Percentiles rank a stretch among this genome's conserved stretches.
These are phyloP conservation scores for Thymelicus lineola DNA, from an alignment of 2,888 invertebrate genomes.

Conservation along the genomic window DNA sequence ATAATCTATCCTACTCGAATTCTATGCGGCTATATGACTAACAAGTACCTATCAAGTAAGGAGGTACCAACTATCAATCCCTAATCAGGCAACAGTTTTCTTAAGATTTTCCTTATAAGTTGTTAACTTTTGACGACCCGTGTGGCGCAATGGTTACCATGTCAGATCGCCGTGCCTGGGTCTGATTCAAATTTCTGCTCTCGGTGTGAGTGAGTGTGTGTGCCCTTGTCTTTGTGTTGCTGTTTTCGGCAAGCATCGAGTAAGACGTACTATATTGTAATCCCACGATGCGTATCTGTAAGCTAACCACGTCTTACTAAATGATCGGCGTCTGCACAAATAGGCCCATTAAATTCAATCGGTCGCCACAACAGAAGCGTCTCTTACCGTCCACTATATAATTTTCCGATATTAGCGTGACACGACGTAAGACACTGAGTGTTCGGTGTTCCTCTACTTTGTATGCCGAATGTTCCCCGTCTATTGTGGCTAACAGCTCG, in stretches of 20 bases:
- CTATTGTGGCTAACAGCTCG: conserved; percentile 29
- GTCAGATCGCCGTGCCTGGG: too few species aligned
- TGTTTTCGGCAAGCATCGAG: neutral
- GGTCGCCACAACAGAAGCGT: conserved; percentile 69
- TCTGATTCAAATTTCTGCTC: too few species aligned
- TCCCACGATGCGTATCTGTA: conserved; percentile 33
- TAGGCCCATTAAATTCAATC: conserved; percentile 79
- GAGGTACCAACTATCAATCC: too few species aligned
- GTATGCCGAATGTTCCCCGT: conserved; percentile 33
- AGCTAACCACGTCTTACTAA: conserved; percentile 30
- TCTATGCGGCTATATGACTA: too few species aligned
- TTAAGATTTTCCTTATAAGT: neutral
- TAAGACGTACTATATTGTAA: conserved; percentile 1
- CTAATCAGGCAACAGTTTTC: neutral
- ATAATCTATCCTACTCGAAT: too few species aligned
- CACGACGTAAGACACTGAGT: conserved; percentile 21
- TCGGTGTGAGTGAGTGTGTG: too few species aligned
- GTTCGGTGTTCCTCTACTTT: conserved; percentile 20
- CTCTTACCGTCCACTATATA: conserved; percentile 68
- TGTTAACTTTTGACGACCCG: neutral
- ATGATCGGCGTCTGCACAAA: conserved; percentile 65
- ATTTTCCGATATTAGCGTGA: conserved; percentile 73
- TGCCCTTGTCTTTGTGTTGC: too few species aligned
- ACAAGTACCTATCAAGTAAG: too few species aligned
- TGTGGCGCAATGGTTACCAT: too few species aligned